Percentiles rank a stretch among this genome's conserved stretches.
These are phyloP conservation scores for Rapana venosa DNA, from an alignment of 2,888 invertebrate species.

Conservation along the genomic window DNA sequence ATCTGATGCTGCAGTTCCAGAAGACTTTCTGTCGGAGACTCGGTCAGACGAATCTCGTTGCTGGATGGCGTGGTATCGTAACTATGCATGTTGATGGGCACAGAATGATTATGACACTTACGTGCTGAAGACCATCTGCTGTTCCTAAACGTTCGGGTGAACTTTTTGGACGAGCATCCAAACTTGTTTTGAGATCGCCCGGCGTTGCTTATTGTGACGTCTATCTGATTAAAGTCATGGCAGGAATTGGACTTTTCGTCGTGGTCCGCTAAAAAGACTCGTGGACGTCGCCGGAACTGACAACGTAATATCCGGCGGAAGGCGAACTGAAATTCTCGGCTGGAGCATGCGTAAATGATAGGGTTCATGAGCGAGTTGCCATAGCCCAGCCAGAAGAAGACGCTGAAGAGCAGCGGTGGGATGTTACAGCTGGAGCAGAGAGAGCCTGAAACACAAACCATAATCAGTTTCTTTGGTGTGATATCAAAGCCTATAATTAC, in stretches of 20 bases:
- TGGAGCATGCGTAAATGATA: slow-evolving; percentile 83
- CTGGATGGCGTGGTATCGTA: not conserved
- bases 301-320: slow-evolving; percentile 79
- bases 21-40: slow-evolving; percentile 33
- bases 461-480: not conserved
- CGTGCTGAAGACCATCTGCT: not conserved
- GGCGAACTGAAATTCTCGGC: slow-evolving; percentile 81
- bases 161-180: not conserved
- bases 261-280: slow-evolving; percentile 48
- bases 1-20: slow-evolving; percentile 25
- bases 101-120: not conserved
- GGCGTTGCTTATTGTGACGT: not conserved
- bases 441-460: slow-evolving; percentile 76
- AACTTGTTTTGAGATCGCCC: not conserved
- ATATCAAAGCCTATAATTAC: no score
- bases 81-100: slow-evolving; percentile 19
- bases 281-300: slow-evolving; percentile 57
- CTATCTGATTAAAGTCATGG: slow-evolving; percentile 39
- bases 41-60: not conserved
- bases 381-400: slow-evolving; percentile 86
- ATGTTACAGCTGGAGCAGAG: slow-evolving; percentile 79
- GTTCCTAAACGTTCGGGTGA: slow-evolving; percentile 14
- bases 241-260: slow-evolving; percentile 33
- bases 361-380: slow-evolving; percentile 85
- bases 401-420: slow-evolving; percentile 81